Evolutionary conservation across 2,113 vertebrate species (phyloP).

Genomic region (Hemichromis elongatus): DNA sequence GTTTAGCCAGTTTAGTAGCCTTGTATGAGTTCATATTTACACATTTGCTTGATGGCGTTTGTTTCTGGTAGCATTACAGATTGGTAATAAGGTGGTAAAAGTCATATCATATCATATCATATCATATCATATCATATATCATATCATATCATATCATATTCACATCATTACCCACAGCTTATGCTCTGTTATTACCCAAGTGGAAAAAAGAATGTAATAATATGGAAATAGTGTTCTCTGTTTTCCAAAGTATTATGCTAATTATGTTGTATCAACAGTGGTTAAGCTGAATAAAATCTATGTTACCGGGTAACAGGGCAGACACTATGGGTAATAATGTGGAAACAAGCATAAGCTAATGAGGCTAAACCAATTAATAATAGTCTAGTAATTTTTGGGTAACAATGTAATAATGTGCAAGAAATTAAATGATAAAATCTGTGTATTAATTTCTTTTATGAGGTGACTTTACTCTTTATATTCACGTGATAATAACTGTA

Average conservation of each 20-base stretch:
- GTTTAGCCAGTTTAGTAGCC: background rate
- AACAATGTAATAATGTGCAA: background rate
- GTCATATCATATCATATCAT: background rate
- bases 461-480: background rate
- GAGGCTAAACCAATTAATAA: background rate
- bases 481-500: background rate
- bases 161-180: too few relatives aligned
- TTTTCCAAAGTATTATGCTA: too few relatives aligned
- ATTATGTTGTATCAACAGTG: too few relatives aligned
- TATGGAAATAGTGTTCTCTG: too few relatives aligned
- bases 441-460: background rate
- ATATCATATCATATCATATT: background rate
- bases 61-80: background rate
- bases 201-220: too few relatives aligned
- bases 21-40: background rate
- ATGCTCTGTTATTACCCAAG: too few relatives aligned
- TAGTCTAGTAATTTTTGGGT: background rate
- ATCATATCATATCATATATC: too few relatives aligned
- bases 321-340: background rate
- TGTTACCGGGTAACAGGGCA: fast-evolving
- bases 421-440: background rate
- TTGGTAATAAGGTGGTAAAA: fast-evolving
- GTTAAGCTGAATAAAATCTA: background rate
- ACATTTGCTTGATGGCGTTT: background rate
- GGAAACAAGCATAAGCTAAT: background rate